phyloP scores from a whole-genome alignment of 2,797 vertebrate genomes.

The Acridotheres tristis region DNA sequence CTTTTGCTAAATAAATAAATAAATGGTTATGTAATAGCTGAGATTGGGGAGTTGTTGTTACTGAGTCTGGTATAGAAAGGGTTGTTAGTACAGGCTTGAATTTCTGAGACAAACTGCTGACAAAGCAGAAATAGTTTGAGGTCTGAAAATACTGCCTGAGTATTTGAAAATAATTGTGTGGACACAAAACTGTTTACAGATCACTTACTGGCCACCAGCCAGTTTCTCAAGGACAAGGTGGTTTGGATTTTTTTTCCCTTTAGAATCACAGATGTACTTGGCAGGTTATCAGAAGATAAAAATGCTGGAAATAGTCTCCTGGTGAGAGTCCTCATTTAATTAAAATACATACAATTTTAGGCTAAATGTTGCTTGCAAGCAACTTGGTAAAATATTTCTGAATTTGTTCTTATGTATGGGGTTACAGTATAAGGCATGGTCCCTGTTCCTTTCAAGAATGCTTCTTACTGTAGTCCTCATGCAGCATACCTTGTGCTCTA shows the following conservation, averaged over 20 bases:
- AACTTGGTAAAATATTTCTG: not conserved
- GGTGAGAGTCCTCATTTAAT: not conserved
- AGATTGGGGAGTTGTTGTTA: not conserved
- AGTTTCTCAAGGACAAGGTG: slow-evolving; percentile 50
- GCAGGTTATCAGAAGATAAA: slow-evolving; percentile 39
- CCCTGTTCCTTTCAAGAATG: not conserved
- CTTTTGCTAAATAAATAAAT: not conserved
- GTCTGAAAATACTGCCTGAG: slow-evolving; percentile 28
- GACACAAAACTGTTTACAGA: slow-evolving; percentile 35
- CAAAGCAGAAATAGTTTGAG: slow-evolving; percentile 10
- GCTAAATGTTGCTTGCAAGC: not conserved
- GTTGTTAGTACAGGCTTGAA: not conserved
- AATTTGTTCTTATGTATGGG: not conserved
- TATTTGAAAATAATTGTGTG: slow-evolving; percentile 26
- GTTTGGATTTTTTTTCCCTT: not conserved
- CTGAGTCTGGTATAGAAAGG: not conserved
- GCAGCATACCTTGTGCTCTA: not conserved
- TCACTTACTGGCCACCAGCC: not conserved
- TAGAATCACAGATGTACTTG: slow-evolving; percentile 26
- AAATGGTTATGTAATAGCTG: not conserved
- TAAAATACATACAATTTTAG: not conserved
- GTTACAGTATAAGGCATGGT: not conserved
- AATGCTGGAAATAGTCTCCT: not conserved
- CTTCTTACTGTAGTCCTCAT: not conserved
- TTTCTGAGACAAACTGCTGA: slow-evolving; percentile 37